Percentiles rank a stretch among this genome's conserved stretches.
phyloP scores from a whole-genome alignment of 2,113 vertebrate genomes.

The Chrysochloris asiatica region DNA sequence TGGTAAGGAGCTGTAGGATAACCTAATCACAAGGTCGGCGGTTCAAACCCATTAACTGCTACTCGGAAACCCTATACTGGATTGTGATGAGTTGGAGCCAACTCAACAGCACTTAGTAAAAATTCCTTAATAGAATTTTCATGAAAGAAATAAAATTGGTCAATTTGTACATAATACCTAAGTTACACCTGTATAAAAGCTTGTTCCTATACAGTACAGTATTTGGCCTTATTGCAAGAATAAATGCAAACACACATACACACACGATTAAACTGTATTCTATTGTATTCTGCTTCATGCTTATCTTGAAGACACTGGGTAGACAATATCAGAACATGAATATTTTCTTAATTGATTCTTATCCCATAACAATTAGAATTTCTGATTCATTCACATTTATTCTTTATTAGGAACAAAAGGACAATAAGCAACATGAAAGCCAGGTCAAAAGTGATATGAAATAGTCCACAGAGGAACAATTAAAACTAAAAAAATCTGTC shows the following conservation, averaged over 20 bases:
- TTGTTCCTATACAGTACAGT: slow-evolving; percentile 12
- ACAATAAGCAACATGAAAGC: not conserved
- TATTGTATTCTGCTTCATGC: not conserved
- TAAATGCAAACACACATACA: too few species aligned
- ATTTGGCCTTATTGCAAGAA: not conserved
- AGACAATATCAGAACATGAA: slow-evolving; percentile 32
- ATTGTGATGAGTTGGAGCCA: too few species aligned
- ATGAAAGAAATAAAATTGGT: slow-evolving; percentile 16
- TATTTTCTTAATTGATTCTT: not conserved
- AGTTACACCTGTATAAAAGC: slow-evolving; percentile 14
- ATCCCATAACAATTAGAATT: not conserved
- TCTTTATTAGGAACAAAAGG: slow-evolving; percentile 9
- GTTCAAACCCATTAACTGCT: too few species aligned
- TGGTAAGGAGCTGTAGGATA: too few species aligned
- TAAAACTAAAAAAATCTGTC: not conserved
- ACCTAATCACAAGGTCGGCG: too few species aligned
- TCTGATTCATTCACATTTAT: not conserved
- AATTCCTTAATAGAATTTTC: slow-evolving; percentile 43
- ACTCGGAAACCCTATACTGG: too few species aligned
- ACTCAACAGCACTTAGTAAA: too few species aligned
- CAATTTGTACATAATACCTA: not conserved
- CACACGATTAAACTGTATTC: not conserved
- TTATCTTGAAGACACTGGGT: not conserved
- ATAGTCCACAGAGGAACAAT: not conserved
- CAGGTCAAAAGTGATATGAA: not conserved